These are phyloP conservation scores for Harpegnathos saltator DNA, from an alignment of 1,140 invertebrate genomes.

Conservation along the genomic window DNA sequence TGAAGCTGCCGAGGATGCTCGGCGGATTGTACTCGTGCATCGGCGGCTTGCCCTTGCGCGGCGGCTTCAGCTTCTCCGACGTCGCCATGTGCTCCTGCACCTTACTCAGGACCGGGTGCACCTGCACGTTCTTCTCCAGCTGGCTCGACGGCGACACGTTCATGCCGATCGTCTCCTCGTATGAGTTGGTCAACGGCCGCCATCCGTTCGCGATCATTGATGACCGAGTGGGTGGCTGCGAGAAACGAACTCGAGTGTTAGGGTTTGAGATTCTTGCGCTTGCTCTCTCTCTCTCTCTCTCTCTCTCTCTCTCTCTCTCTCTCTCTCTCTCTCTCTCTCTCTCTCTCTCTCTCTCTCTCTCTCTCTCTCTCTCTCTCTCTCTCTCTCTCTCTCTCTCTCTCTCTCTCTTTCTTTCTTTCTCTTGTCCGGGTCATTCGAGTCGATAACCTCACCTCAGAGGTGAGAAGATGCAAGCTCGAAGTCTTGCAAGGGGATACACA, in stretches of 20 bases:
- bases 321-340: too few species aligned
- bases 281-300: too few species aligned
- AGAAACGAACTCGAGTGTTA: neutral
- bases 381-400: too few species aligned
- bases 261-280: conserved; percentile 5
- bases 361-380: too few species aligned
- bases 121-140: conserved; percentile 72
- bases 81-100: conserved; percentile 81
- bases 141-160: conserved; percentile 76
- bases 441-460: too few species aligned
- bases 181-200: conserved; percentile 79
- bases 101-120: conserved; percentile 81
- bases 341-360: too few species aligned
- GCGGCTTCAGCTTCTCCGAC: conserved; percentile 78
- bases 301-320: too few species aligned
- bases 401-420: too few species aligned
- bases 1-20: conserved; percentile 85
- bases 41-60: conserved; percentile 73
- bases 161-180: conserved; percentile 78
- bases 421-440: too few species aligned
- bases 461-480: too few species aligned
- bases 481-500: too few species aligned
- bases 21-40: conserved; percentile 81
- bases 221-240: conserved; percentile 75
- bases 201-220: conserved; percentile 82